Evolutionary conservation across 2,888 invertebrate genomes (phyloP).

Genomic region (Habrosyne pyritoides): DNA sequence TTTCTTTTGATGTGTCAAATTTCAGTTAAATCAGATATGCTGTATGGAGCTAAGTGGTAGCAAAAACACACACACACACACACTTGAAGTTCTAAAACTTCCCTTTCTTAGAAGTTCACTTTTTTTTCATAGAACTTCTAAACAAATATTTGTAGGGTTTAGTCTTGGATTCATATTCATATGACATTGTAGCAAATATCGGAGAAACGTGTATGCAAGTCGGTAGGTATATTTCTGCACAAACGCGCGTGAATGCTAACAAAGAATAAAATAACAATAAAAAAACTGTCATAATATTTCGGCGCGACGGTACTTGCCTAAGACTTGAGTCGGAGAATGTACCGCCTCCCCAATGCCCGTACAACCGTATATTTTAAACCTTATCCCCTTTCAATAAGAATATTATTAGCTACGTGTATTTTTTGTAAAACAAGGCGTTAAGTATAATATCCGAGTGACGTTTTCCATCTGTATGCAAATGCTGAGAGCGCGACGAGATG

Average conservation of each 20-base stretch:
- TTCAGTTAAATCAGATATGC: no score
- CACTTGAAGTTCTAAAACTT: no score
- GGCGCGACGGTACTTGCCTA: conserved; percentile 9
- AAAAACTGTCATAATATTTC: conserved; percentile 19
- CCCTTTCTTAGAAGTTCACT: no score
- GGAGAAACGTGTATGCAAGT: background rate
- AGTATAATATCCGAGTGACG: conserved; percentile 65
- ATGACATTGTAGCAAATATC: background rate
- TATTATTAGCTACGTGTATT: conserved; percentile 28
- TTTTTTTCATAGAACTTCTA: no score
- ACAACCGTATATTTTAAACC: conserved; percentile 24
- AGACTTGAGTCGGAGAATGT: background rate
- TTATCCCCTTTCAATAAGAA: conserved; percentile 19
- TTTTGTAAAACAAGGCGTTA: conserved; percentile 42
- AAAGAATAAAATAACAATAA: conserved; percentile 39
- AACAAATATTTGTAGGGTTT: no score
- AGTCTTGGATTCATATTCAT: no score
- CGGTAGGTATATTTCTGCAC: conserved; percentile 20
- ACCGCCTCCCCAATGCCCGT: conserved; percentile 8
- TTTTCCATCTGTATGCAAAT: conserved; percentile 78
- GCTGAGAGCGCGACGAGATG: conserved; percentile 33
- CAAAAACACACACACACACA: no score
- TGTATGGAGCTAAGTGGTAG: no score
- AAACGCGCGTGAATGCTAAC: conserved; percentile 31
- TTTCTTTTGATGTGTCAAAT: no score